A percentile compares a stretch with the other conserved stretches of the same genome.
These are phyloP conservation scores for Kuschelorhynchus macadamiae DNA, from an alignment of 2,888 invertebrate species.

Conservation along the genomic window DNA sequence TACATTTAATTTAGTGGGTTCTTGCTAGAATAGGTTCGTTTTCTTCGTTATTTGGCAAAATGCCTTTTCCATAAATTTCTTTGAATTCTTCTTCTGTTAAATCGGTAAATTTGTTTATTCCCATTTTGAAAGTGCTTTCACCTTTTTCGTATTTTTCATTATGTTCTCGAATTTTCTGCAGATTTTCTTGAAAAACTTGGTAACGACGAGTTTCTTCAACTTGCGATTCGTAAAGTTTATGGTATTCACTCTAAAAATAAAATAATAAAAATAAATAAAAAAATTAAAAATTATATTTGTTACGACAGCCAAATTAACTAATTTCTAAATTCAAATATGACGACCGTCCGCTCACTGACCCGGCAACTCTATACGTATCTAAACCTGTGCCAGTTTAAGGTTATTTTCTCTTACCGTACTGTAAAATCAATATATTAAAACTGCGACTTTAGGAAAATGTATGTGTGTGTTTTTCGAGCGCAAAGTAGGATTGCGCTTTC, in stretches of 20 bases:
- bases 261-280: background rate
- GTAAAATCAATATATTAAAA: no score
- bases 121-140: constrained; percentile 22
- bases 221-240: constrained; percentile 19
- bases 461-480: no score
- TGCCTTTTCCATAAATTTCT: constrained; percentile 8
- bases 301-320: no score
- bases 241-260: constrained; percentile 12
- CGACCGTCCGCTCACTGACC: no score
- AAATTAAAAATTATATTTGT: background rate
- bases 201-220: constrained; percentile 27
- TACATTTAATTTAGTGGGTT: no score
- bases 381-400: no score
- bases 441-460: no score
- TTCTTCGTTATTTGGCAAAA: constrained; percentile 12
- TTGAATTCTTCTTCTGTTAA: constrained; percentile 37
- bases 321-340: no score
- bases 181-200: constrained; percentile 26
- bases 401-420: no score
- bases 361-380: no score
- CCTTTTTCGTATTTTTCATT: constrained; percentile 29
- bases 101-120: constrained; percentile 36
- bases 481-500: no score
- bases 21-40: no score
- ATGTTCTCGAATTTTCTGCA: constrained; percentile 35